Conservation (phyloP, 2,113 vertebrate species). For the Oplegnathus fasciatus region DNA sequence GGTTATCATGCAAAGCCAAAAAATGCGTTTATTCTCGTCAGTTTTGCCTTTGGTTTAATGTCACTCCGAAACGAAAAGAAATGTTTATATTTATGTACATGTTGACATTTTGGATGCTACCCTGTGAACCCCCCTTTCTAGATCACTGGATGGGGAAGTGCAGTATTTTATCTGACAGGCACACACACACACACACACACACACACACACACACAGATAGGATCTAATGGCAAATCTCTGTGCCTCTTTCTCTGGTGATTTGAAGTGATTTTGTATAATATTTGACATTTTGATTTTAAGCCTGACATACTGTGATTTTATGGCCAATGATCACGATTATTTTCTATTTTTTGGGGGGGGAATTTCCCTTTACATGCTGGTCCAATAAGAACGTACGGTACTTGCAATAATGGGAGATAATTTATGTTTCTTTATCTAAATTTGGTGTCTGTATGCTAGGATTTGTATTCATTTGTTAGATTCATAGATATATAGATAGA, state of each 20-base stretch:
- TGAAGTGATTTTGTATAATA: slow-evolving; percentile 55
- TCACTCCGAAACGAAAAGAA: slow-evolving; percentile 45
- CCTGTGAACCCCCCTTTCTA: slow-evolving; percentile 63
- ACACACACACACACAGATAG: slow-evolving; percentile 38
- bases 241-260: slow-evolving; percentile 52
- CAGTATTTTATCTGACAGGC: slow-evolving; percentile 77
- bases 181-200: slow-evolving; percentile 43
- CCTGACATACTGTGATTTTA: slow-evolving; percentile 68
- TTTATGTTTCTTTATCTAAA: background rate
- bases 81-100: slow-evolving; percentile 68
- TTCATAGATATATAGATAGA: background rate
- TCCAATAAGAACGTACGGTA: background rate
- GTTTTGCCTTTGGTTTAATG: slow-evolving; percentile 63
- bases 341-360: background rate
- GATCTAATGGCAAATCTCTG: slow-evolving; percentile 65
- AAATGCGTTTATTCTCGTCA: slow-evolving; percentile 1
- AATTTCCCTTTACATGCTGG: background rate
- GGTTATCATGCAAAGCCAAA: slow-evolving; percentile 54
- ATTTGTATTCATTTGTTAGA: slow-evolving; percentile 25
- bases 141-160: slow-evolving; percentile 66
- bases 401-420: background rate
- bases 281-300: slow-evolving; percentile 77
- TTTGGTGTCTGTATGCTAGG: background rate
- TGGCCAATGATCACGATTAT: slow-evolving; percentile 29
- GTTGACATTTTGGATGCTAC: slow-evolving; percentile 78